phyloP scores from a whole-genome alignment of 1,140 invertebrate species.

The Drosophila asahinai region DNA sequence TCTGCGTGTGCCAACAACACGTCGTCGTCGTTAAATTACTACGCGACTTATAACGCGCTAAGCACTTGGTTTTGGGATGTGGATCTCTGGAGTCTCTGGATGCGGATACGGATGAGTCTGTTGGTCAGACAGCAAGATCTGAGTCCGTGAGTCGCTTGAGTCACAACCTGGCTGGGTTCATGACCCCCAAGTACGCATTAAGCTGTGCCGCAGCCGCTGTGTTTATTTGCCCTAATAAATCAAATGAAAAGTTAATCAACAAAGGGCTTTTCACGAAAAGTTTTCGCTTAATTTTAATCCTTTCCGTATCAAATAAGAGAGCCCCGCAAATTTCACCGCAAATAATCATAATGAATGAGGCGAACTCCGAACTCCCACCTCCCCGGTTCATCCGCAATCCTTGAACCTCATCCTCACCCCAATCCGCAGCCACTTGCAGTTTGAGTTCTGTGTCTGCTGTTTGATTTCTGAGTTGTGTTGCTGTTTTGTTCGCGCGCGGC shows the following conservation, averaged over 20 bases:
- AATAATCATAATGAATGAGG: slow-evolving; percentile 83
- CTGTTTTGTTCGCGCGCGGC: slow-evolving; percentile 80
- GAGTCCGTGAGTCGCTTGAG: slow-evolving; percentile 25
- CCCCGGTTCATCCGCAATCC: slow-evolving; percentile 11
- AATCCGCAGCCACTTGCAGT: slow-evolving; percentile 65
- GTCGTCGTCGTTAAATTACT: slow-evolving; percentile 80
- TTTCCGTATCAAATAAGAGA: slow-evolving; percentile 79
- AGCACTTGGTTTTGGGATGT: slow-evolving; percentile 53
- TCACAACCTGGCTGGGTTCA: slow-evolving; percentile 40
- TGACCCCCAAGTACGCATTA: slow-evolving; percentile 64
- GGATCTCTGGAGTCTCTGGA: slow-evolving; percentile 4
- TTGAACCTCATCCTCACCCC: slow-evolving; percentile 13
- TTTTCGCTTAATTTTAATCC: slow-evolving; percentile 84
- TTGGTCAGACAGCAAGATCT: slow-evolving; percentile 21
- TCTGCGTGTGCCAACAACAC: slow-evolving; percentile 74
- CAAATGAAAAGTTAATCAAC: slow-evolving; percentile 83
- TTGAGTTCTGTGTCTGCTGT: slow-evolving; percentile 60
- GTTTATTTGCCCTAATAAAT: slow-evolving; percentile 77
- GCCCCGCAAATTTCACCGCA: slow-evolving; percentile 80
- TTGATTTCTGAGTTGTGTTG: slow-evolving; percentile 66
- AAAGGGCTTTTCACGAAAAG: slow-evolving; percentile 61
- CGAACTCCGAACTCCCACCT: slow-evolving; percentile 22
- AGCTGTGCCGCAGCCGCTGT: slow-evolving; percentile 33
- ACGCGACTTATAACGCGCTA: slow-evolving; percentile 78
- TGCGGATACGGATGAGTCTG: slow-evolving; percentile 29